Evolutionary conservation across 2,888 invertebrate genomes (phyloP), one percentile per base, ranked within the genome.

Genomic region (Pterostichus madidus): DNA sequence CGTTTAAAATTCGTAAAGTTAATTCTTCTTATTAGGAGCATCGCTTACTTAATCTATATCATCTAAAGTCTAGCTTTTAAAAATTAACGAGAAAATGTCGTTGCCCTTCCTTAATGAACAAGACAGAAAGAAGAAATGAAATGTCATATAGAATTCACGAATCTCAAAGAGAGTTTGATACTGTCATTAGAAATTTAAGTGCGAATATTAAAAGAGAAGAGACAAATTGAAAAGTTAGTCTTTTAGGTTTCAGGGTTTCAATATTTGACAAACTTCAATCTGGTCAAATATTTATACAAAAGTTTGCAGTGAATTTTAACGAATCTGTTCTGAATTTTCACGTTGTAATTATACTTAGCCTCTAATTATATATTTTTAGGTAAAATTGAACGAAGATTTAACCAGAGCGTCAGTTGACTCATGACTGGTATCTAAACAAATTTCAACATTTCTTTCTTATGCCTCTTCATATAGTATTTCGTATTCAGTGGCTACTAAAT

Each of bases 211-310:
- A 32, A 35, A 64, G 64, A 31, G 35, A n/a, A n/a, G n/a, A 32
- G 64, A 10, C 7, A 64, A n/a, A 64, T 64, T 35, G 64, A 64
- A 35, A 64, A 64, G 64, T 35, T n/a, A 13, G 35, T 32, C 35
- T 35, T 31, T 49, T 49, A 6, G 1, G 35, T 35, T 32, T 13
- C 32, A 64, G 32, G 31, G 59, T 59, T 64, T 64, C 64, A 35
- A 13, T 64, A 64, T 64, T 64, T 64, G 64, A 59, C 59, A n/a
- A 64, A 35, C 64, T 64, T 35, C 32, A 35, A 35, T 64, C 64
- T n/a, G 5, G 32, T 64, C 64, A 64, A 64, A 64, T 32, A 64
- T 64, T 64, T 39, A 64, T 31, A n/a, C 13, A 5, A 64, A 35
- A 64, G 35, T 64, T 64, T 35, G 32, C 13, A 35, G 35, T n/a